Base-by-base conservation (phyloP, 1,140 invertebrate species). In the Drosophila rufa region DNA sequence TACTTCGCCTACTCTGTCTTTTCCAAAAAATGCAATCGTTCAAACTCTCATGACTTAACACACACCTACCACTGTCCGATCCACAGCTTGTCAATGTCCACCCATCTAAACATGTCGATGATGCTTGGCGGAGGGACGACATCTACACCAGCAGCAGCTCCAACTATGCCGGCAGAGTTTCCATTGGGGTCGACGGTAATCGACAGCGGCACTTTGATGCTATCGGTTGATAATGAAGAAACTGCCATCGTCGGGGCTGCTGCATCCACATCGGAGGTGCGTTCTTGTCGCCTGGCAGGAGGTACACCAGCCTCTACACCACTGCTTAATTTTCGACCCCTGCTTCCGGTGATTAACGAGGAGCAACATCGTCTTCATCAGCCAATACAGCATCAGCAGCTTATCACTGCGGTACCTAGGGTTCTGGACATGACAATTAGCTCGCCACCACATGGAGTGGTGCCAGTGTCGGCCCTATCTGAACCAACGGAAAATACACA, bases 281-380 rank as follows among this genome's bases (percentile, higher is more conserved):
- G 30, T 19, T 51, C 25, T 6, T 50, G 48, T 1, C 66, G 76
- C 3, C 22, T 30, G 15, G 67, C 43, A n/a, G 64, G 60, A 25
- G 48, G 15, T 11, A 38, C 43, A 2, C 33, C 30, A 5, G 38
- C 66, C 1, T 76, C 79, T 4, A 79, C 79, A 7, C 81, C 80
- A 2, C 30, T 76, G 15, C n/a, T 36, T 47, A 19, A 38, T 1
- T 85, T 75, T 51, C 79, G 58, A 8, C 69, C 60, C 0, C 36
- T 33, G 19, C 53, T 87, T n/a, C 48, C 83, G 36, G 76, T 66
- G 8, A 87, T 87, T 11, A 36, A 84, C 25, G 83, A 87, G 60
- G 84, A 87, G 43, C 70, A 51, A 1, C 67, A 48, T 14, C 70
- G 4, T 15, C 36, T 12, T 38, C 2, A 51, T 53, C 50, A 53